Evolutionary conservation across 2,113 vertebrate genomes (phyloP).

Genomic region (Podocnemis expansa): DNA sequence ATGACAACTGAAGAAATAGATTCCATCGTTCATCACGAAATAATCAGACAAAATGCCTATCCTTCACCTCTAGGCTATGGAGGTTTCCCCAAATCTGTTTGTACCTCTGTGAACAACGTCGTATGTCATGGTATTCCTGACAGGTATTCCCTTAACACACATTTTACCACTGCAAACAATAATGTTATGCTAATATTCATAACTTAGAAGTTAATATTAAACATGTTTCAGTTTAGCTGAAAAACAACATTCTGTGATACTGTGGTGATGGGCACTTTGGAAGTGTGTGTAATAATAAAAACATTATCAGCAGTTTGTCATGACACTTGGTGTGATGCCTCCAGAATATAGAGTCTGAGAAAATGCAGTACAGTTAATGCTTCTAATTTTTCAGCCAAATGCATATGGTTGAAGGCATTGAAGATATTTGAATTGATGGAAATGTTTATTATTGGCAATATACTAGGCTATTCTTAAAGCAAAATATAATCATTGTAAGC

Average conservation of each 20-base stretch:
- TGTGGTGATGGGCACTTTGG: constrained; percentile 31
- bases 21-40: constrained; percentile 94
- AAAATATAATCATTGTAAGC: constrained; percentile 53
- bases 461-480: constrained; percentile 65
- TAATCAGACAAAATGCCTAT: constrained; percentile 91
- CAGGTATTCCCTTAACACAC: constrained; percentile 84
- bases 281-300: constrained; percentile 41
- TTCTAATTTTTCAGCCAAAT: constrained; percentile 28
- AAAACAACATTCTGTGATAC: constrained; percentile 19
- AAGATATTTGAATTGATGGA: constrained; percentile 46
- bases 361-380: not conserved
- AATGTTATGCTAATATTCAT: constrained; percentile 58
- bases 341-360: not conserved
- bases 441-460: constrained; percentile 27
- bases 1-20: constrained; percentile 99
- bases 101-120: constrained; percentile 91
- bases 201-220: constrained; percentile 50
- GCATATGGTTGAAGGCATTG: constrained; percentile 42
- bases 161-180: constrained; percentile 61
- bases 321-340: constrained; percentile 16
- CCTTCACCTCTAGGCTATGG: constrained; percentile 94
- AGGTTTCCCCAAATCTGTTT: constrained; percentile 95
- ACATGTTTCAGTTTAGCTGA: constrained; percentile 39
- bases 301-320: constrained; percentile 9
- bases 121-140: constrained; percentile 94